phyloP scores from a whole-genome alignment of 2,113 vertebrate species.

The Macaca nemestrina region DNA sequence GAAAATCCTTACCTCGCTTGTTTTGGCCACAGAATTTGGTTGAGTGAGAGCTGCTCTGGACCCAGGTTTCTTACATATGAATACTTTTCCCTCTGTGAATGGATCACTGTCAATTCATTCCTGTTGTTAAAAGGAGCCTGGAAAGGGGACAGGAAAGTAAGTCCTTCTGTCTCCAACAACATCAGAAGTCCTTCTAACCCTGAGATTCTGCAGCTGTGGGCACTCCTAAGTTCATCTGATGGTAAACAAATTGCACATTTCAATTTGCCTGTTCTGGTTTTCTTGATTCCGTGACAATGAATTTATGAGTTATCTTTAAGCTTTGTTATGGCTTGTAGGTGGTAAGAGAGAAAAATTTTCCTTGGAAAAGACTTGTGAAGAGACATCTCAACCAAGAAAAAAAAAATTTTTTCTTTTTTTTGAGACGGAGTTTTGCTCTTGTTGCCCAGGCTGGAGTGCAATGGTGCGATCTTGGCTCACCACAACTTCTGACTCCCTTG shows the following conservation, averaged over 20 bases:
- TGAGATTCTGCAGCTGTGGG: not conserved
- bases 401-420: too few relatives aligned
- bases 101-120: not conserved
- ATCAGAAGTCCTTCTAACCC: not conserved
- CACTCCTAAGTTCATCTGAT: not conserved
- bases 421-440: too few relatives aligned
- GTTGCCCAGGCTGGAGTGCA: too few relatives aligned
- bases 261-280: not conserved
- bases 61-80: not conserved
- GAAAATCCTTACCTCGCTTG: not conserved
- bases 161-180: not conserved
- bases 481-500: too few relatives aligned
- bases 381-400: slow-evolving; percentile 28
- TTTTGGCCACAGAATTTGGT: not conserved
- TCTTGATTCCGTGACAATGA: not conserved
- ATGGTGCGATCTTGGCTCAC: too few relatives aligned
- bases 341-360: not conserved
- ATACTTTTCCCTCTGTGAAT: not conserved
- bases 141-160: not conserved
- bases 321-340: not conserved
- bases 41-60: not conserved
- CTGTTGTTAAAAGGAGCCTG: not conserved
- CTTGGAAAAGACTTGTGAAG: slow-evolving; percentile 29
- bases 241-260: not conserved
- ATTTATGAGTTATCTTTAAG: slow-evolving; percentile 3